Evolutionary conservation across 2,113 vertebrate species (phyloP).

Genomic region (Oenanthe oenanthe): DNA sequence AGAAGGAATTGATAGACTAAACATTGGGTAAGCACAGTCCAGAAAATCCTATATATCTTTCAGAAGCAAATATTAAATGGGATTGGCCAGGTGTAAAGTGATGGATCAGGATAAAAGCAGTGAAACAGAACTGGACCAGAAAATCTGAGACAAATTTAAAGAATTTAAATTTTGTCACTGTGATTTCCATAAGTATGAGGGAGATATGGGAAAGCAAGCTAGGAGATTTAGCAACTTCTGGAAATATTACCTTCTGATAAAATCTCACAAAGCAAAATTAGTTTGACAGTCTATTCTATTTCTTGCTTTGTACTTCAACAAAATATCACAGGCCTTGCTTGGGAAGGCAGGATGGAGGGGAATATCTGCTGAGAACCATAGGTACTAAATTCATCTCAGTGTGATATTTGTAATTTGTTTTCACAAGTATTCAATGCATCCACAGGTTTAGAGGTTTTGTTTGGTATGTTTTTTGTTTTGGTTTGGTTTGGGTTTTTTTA

Average conservation of each 20-base stretch:
- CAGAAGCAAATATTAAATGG: background rate
- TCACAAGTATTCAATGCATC: background rate
- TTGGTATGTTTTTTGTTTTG: background rate
- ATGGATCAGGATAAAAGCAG: background rate
- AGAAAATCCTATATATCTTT: background rate
- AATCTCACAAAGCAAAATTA: background rate
- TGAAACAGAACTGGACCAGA: background rate
- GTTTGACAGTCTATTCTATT: background rate
- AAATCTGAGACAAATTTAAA: background rate
- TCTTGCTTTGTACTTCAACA: background rate
- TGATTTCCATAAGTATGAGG: background rate
- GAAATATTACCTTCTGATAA: background rate
- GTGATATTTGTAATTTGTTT: background rate
- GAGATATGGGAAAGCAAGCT: background rate
- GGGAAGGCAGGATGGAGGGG: background rate
- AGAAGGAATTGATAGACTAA: background rate
- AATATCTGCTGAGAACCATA: background rate
- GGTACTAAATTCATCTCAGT: slow-evolving; percentile 5
- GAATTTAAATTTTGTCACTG: background rate
- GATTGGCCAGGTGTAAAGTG: background rate
- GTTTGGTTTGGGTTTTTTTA: background rate
- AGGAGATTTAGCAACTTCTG: background rate
- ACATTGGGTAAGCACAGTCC: background rate
- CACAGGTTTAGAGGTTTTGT: background rate
- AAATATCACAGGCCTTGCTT: background rate